Base-by-base conservation (phyloP, 2,113 vertebrate species). In the Macquaria australasica region DNA sequence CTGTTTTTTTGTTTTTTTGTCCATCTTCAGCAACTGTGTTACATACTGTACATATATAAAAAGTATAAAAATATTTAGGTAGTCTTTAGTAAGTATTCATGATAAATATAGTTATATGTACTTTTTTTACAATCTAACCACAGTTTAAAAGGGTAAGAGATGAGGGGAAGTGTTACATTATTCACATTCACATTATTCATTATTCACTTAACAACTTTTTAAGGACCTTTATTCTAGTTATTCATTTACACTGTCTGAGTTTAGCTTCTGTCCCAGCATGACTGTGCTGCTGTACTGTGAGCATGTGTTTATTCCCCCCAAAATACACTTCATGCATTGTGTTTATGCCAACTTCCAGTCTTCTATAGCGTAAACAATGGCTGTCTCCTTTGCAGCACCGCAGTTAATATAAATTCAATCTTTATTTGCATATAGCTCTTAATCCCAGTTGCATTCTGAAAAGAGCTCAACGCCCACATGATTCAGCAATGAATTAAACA, bases 401-500 rank as follows among this genome's bases (percentile, higher is more conserved):
- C 28, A 66, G 10, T 39, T 58, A 37, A 62, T 77, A 31, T 43
- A 25, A 77, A 28, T 50, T 67, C 8, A 67, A 51, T 73, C 23
- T 67, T 31, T 59, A 73, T 79, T 79, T 84, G 60, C 59, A 51
- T 41, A 50, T 41, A 50, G 28, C 74, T 72, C 25, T 71, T 77
- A 72, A 56, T 71, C 37, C n/a, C 59, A 58, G 50, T 21, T 31
- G 50, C 39, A 34, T 10, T 50, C 41, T 58, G 75, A 48, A 75
- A 68, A 58, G 14, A 68, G 50, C 9, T 63, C 20, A 31, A 55
- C 66, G 1, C 20, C 37, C 25, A 53, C 67, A 45, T 56, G 56
- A 59, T 56, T 64, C 67, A 45, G 37, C 81, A 1, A 45, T 64
- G 8, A 41, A 6, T 20, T 71, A 7, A 83, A 71, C 67, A 77